Percentiles rank a stretch among this genome's conserved stretches.
These are phyloP conservation scores for Centropristis striata DNA, from an alignment of 2,113 vertebrate genomes.

Conservation along the genomic window DNA sequence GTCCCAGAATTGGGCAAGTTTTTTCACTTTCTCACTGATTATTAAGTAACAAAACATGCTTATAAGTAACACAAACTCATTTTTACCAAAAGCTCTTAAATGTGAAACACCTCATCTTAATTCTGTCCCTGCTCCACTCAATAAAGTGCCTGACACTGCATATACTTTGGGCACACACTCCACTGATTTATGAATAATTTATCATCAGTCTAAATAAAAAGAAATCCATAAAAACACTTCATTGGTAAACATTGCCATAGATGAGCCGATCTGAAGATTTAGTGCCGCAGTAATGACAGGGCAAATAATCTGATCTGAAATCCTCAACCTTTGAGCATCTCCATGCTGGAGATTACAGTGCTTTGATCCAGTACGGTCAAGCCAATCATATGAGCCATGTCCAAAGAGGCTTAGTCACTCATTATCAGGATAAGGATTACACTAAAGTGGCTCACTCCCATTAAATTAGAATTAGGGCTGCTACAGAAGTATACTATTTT, in stretches of 20 bases:
- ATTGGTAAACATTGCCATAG: background rate
- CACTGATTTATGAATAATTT: constrained; percentile 6
- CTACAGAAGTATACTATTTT: constrained; percentile 48
- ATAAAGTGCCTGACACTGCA: background rate
- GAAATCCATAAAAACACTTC: background rate
- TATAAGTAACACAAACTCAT: constrained; percentile 22
- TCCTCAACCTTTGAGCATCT: constrained; percentile 75
- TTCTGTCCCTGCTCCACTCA: constrained; percentile 7
- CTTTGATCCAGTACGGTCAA: constrained; percentile 82
- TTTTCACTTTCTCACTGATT: too few species aligned
- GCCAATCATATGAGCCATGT: constrained; percentile 79
- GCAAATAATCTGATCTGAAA: constrained; percentile 70
- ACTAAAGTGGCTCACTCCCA: constrained; percentile 69
- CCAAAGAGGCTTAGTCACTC: constrained; percentile 82
- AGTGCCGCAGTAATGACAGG: constrained; percentile 22
- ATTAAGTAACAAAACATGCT: background rate
- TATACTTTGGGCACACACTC: background rate
- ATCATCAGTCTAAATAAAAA: constrained; percentile 11
- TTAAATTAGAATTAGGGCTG: constrained; percentile 71
- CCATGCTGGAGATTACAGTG: constrained; percentile 75
- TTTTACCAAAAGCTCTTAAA: background rate
- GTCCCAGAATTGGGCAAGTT: background rate
- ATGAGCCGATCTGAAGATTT: constrained; percentile 30
- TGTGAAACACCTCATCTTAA: constrained; percentile 8
- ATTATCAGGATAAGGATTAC: constrained; percentile 79